Base-by-base conservation (phyloP, 2,888 invertebrate genomes). In the Agrotis ipsilon region DNA sequence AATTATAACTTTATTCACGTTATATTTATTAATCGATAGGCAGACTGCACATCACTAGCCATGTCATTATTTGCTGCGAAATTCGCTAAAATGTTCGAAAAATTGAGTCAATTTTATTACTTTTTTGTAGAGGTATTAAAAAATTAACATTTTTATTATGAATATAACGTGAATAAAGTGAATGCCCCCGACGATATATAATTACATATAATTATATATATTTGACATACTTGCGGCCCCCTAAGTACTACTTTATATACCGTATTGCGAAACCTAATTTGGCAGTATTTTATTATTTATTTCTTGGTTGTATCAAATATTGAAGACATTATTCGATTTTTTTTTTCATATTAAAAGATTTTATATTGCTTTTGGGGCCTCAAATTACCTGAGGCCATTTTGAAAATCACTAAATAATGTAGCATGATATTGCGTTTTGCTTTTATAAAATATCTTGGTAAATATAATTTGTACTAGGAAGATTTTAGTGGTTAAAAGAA, bases 171-270 rank as follows among this genome's bases (percentile, higher is more conserved):
- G 14, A 65, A 66, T 57, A 84, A 43, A 78, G 52, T 3, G 16
- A 63, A 45, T 52, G 57, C 63, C 80, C 73, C 67, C 74, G 67
- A 72, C 60, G 67, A 73, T 71, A n/a, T n/a, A n/a, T n/a, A n/a
- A n/a, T n/a, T n/a, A n/a, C n/a, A 72, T 62, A 71, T 76, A 68
- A 54, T 58, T 58, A 52, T 58, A 72, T 57, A 76, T 72, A 69
- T 72, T 77, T 58, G 80, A 75, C 65, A 68, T 68, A 85, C 83
- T 72, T 55, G 21, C 57, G 68, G 73, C 61, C 67, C 68, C 65
- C 73, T 85, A 85, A 86, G 87, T 86, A 86, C 85, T 76, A 77
- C 19, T 45, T 58, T 73, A 59, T 45, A 61, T 65, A 73, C 48
- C 57, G 45, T 83, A 73, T 75, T 75, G 75, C 77, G 55, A 60